Evolutionary conservation across 2,113 vertebrate species (phyloP).

Genomic region (Mungos mungo): DNA sequence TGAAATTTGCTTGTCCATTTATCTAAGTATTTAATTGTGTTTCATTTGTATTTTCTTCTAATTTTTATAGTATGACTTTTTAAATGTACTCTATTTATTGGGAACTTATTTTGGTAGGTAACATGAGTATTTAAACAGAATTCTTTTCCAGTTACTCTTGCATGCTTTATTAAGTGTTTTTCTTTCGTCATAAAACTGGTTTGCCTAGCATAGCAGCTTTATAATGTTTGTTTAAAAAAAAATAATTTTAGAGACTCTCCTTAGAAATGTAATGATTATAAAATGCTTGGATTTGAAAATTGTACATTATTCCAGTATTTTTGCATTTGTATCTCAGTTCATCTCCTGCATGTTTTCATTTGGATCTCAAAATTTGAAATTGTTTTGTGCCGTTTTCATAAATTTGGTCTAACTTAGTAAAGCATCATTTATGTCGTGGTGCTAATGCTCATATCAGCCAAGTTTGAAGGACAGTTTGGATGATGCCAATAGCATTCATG

Average conservation of each 20-base stretch:
- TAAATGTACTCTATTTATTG: not conserved
- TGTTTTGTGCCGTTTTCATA: not conserved
- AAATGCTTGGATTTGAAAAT: not conserved
- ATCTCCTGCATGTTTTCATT: not conserved
- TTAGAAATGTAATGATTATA: not conserved
- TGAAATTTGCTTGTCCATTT: not conserved
- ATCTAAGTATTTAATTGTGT: not conserved
- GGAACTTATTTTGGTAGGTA: not conserved
- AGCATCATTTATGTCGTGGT: not conserved
- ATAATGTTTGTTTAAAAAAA: not conserved
- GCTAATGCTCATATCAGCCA: not conserved
- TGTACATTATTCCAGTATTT: not conserved
- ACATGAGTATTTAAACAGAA: not conserved
- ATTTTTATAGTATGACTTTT: slow-evolving; percentile 5
- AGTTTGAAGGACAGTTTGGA: not conserved
- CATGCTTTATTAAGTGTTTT: not conserved
- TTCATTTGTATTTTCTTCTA: slow-evolving; percentile 42
- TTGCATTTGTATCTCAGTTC: not conserved
- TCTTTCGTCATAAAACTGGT: not conserved
- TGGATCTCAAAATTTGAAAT: not conserved
- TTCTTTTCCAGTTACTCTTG: not conserved
- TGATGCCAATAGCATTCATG: not conserved
- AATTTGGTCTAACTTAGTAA: not conserved
- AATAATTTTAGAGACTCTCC: not conserved
- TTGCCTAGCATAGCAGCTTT: not conserved